Percentiles rank a stretch among this genome's conserved stretches.
phyloP scores from a whole-genome alignment of 92 coral and sea anemone genomes.

The Palythoa heliodiscus region DNA sequence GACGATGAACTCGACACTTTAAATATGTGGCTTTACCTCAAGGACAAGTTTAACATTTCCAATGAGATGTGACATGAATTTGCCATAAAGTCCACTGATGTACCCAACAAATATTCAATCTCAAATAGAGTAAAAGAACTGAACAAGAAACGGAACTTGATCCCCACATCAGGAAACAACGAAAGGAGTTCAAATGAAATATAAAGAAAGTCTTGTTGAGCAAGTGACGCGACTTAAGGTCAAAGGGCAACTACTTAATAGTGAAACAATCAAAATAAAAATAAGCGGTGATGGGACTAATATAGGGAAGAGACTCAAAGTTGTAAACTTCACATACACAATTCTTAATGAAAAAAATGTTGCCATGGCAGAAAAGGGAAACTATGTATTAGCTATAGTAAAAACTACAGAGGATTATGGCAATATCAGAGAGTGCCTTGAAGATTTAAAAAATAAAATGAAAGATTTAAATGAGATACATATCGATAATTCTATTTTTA shows the following conservation, averaged over 20 bases:
- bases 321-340: conserved; percentile 24
- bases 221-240: background rate
- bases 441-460: conserved; percentile 63
- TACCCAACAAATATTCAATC: conserved; percentile 20
- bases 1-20: conserved; percentile 10
- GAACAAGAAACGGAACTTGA: conserved; percentile 52
- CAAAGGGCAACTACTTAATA: background rate
- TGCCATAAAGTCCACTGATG: conserved; percentile 41
- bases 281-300: background rate
- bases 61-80: background rate
- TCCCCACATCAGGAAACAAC: conserved; percentile 49
- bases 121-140: conserved; percentile 40
- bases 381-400: conserved; percentile 50
- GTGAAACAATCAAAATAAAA: conserved; percentile 1
- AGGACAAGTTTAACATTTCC: background rate
- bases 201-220: conserved; percentile 9
- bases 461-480: conserved; percentile 44
- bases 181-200: conserved; percentile 43
- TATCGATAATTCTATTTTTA: conserved; percentile 17
- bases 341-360: conserved; percentile 52
- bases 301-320: background rate
- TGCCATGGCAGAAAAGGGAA: conserved; percentile 59
- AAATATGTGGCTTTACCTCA: conserved; percentile 3
- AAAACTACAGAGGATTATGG: conserved; percentile 60
- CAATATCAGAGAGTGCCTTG: conserved; percentile 48